Percentiles rank a stretch among this genome's conserved stretches.
These are phyloP conservation scores for Rhabdophis nuchalis DNA, from an alignment of 2,797 vertebrate species.

Conservation along the genomic window DNA sequence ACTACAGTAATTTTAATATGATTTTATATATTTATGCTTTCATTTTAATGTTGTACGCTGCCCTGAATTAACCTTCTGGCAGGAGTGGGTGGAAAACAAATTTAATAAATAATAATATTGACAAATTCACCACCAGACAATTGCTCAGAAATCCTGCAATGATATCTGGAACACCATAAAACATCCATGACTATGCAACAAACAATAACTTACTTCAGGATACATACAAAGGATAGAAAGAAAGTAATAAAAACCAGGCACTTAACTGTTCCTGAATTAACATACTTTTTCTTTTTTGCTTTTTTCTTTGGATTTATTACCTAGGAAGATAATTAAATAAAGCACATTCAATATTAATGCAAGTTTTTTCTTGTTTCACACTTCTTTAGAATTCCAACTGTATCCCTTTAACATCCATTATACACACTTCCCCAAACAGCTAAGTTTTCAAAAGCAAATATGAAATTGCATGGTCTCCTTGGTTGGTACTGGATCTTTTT, in stretches of 20 bases:
- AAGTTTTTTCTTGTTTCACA: not conserved
- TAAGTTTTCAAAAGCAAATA: not conserved
- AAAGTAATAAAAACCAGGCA: conserved; percentile 42
- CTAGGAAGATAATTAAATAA: conserved; percentile 69
- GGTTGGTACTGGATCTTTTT: not conserved
- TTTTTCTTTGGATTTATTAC: conserved; percentile 98
- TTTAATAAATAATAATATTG: not conserved
- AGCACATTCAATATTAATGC: conserved; percentile 4
- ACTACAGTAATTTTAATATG: not conserved
- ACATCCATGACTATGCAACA: not conserved
- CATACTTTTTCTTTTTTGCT: conserved; percentile 95
- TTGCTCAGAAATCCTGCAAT: not conserved
- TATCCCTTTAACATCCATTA: not conserved
- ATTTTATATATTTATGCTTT: not conserved
- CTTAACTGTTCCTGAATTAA: conserved; percentile 96
- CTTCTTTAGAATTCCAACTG: not conserved
- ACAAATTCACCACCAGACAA: not conserved
- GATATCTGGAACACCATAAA: not conserved
- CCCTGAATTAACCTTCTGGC: not conserved
- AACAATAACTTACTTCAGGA: conserved; percentile 7
- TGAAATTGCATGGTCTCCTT: not conserved
- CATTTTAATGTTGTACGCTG: not conserved
- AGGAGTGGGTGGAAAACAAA: not conserved
- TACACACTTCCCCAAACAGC: not conserved
- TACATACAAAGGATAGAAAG: conserved; percentile 9